phyloP scores from a whole-genome alignment of 2,113 vertebrate genomes.

The Callipepla squamata region DNA sequence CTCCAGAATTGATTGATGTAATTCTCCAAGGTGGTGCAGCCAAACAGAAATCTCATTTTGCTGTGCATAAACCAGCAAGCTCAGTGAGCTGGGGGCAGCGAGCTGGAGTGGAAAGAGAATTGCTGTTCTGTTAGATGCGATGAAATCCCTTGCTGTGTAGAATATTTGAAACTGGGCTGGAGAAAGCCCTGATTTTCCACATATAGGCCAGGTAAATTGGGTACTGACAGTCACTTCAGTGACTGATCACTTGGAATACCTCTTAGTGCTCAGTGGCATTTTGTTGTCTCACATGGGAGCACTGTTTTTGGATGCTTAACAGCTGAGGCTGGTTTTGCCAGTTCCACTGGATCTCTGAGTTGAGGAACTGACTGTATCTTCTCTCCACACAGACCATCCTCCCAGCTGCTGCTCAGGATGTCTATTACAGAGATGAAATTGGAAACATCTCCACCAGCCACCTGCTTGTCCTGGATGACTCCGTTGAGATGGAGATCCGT shows the following conservation, averaged over 20 bases:
- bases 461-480: constrained; percentile 94
- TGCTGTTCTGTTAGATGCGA: background rate
- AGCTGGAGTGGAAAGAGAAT: background rate
- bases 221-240: background rate
- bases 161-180: background rate
- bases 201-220: constrained; percentile 33
- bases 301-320: background rate
- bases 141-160: background rate
- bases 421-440: constrained; percentile 98
- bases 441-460: constrained; percentile 99
- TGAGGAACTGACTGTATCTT: background rate
- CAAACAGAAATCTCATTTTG: constrained; percentile 40
- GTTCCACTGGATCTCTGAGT: background rate
- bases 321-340: background rate
- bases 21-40: background rate
- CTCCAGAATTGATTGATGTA: background rate
- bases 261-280: background rate
- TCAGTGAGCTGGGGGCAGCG: background rate
- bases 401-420: constrained; percentile 96
- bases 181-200: constrained; percentile 86
- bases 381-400: constrained; percentile 90
- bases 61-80: background rate
- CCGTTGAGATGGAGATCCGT: constrained; percentile 96
- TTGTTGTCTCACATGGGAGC: background rate
- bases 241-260: background rate